Conservation (phyloP, 2,888 invertebrate genomes). For the Pemphredon lugubris region DNA sequence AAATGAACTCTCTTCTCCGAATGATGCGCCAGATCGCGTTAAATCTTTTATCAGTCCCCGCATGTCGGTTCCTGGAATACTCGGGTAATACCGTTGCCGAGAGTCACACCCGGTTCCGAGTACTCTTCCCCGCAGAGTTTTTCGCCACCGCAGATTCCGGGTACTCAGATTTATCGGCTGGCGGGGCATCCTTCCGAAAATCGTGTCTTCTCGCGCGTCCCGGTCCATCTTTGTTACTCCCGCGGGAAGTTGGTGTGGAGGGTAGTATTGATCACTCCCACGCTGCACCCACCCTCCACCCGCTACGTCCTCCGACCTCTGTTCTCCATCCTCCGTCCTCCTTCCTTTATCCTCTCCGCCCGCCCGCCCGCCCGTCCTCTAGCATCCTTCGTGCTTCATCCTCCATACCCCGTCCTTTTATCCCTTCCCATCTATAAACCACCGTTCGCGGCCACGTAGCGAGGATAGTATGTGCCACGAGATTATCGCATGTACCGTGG, state of each 20-base stretch:
- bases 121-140: no score
- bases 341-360: conserved; percentile 43
- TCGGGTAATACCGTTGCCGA: background rate
- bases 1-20: no score
- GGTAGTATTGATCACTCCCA: conserved; percentile 80
- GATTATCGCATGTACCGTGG: conserved; percentile 19
- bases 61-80: background rate
- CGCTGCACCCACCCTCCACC: conserved; percentile 74
- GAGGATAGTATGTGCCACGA: conserved; percentile 9
- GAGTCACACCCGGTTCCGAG: background rate
- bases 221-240: conserved; percentile 72
- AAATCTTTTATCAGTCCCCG: background rate
- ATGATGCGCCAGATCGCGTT: no score
- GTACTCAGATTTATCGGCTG: background rate
- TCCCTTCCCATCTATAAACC: background rate
- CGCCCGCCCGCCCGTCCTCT: conserved; percentile 10
- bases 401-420: conserved; percentile 29
- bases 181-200: conserved; percentile 50
- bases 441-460: conserved; percentile 4
- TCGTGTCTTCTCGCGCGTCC: conserved; percentile 58
- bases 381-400: conserved; percentile 5
- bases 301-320: conserved; percentile 58
- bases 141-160: background rate
- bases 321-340: conserved; percentile 53
- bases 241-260: conserved; percentile 72